phyloP scores from a whole-genome alignment of 2,888 invertebrate genomes.

The Tenthredo scrophulariae region DNA sequence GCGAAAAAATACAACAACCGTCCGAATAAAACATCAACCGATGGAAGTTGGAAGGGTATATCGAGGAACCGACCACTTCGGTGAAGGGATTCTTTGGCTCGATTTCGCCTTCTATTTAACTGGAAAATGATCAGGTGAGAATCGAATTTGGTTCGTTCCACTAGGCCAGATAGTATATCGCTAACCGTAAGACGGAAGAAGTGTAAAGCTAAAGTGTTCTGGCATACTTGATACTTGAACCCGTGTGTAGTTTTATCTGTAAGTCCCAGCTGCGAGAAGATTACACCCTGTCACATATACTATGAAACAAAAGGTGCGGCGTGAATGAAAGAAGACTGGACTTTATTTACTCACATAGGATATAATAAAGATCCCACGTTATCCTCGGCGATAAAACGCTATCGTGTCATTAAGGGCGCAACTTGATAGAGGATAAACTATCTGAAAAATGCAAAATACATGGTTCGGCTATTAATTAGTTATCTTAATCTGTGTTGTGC shows the following conservation, averaged over 20 bases:
- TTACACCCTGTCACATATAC: constrained; percentile 36
- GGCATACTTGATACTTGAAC: neutral
- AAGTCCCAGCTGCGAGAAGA: constrained; percentile 34
- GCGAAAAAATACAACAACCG: constrained; percentile 53
- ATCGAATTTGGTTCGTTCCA: neutral
- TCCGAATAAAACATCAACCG: constrained; percentile 51
- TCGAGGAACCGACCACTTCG: neutral
- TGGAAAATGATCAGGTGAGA: neutral
- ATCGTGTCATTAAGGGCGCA: constrained; percentile 43
- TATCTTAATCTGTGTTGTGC: constrained; percentile 22
- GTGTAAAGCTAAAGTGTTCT: constrained; percentile 37
- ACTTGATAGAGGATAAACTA: constrained; percentile 35
- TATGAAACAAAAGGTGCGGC: constrained; percentile 45
- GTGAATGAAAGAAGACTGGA: constrained; percentile 34
- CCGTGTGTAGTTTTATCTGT: constrained; percentile 13
- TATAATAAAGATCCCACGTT: constrained; percentile 48
- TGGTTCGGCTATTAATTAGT: constrained; percentile 48
- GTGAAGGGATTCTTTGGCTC: constrained; percentile 3
- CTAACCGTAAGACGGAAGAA: constrained; percentile 21
- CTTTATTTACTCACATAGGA: constrained; percentile 46
- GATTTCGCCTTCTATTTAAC: neutral
- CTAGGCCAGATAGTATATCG: constrained; percentile 5
- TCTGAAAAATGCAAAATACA: constrained; percentile 47
- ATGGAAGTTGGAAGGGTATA: neutral
- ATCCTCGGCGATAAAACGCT: constrained; percentile 37